Conservation (phyloP, 2,888 invertebrate species). For the Cheilosia vulpina region DNA sequence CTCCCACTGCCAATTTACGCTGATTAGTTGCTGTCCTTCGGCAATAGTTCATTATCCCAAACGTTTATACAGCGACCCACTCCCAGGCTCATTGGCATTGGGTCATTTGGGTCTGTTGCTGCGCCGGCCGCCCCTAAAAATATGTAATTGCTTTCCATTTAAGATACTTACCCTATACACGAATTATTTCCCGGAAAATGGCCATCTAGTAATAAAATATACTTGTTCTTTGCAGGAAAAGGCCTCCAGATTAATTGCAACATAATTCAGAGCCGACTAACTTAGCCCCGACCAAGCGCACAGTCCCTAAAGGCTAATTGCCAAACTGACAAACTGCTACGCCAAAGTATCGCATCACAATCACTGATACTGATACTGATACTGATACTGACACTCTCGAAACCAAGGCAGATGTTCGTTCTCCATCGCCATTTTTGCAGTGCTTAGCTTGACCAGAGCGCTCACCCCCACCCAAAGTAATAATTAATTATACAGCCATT, state of each 20-base stretch:
- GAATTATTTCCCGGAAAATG: neutral
- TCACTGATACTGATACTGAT: slow-evolving; percentile 2
- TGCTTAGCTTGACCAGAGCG: too few species aligned
- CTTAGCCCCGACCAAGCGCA: slow-evolving; percentile 15
- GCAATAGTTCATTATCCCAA: neutral
- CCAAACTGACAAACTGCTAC: slow-evolving; percentile 36
- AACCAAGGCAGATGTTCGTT: slow-evolving; percentile 28
- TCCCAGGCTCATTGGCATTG: neutral
- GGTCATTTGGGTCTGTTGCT: too few species aligned
- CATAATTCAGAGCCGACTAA: slow-evolving; percentile 42
- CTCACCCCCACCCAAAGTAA: neutral
- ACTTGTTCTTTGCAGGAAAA: slow-evolving; percentile 18
- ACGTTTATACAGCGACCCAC: neutral
- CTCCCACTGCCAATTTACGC: neutral
- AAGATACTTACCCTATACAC: neutral
- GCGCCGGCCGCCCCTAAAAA: neutral
- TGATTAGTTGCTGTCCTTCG: slow-evolving; percentile 7
- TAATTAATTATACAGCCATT: slow-evolving; percentile 55
- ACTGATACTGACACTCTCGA: neutral
- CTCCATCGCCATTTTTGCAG: neutral
- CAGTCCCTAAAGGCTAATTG: slow-evolving; percentile 45
- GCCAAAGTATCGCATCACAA: slow-evolving; percentile 27
- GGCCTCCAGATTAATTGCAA: slow-evolving; percentile 48
- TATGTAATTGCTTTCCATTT: neutral
- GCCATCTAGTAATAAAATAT: slow-evolving; percentile 20